Conservation (phyloP, 1,140 invertebrate genomes). For the Megathymus violae region DNA sequence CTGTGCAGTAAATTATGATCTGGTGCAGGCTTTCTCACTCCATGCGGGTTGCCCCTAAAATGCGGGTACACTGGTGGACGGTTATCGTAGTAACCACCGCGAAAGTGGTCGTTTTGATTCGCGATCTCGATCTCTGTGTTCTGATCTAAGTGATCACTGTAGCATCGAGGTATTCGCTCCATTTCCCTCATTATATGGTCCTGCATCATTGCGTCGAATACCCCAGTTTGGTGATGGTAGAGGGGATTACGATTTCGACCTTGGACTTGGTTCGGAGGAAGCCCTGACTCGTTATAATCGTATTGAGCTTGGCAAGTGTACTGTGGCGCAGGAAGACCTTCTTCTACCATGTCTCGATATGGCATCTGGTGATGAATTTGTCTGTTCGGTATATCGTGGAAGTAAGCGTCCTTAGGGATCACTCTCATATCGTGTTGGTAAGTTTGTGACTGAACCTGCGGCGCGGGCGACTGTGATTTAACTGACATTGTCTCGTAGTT, state of each 20-base stretch:
- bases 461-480: slow-evolving; percentile 78
- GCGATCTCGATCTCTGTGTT: slow-evolving; percentile 80
- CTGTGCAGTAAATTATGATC: slow-evolving; percentile 76
- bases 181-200: slow-evolving; percentile 80
- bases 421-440: slow-evolving; percentile 64
- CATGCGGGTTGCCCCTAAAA: slow-evolving; percentile 58
- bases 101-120: slow-evolving; percentile 76
- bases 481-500: slow-evolving; percentile 84
- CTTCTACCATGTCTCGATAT: slow-evolving; percentile 61
- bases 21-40: slow-evolving; percentile 63
- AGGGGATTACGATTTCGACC: slow-evolving; percentile 74
- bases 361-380: slow-evolving; percentile 70
- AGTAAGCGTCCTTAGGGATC: slow-evolving; percentile 86
- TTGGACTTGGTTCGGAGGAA: slow-evolving; percentile 61
- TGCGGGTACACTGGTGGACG: slow-evolving; percentile 65
- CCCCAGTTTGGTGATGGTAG: slow-evolving; percentile 75
- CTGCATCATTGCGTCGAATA: slow-evolving; percentile 82
- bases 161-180: slow-evolving; percentile 78
- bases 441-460: slow-evolving; percentile 52
- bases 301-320: slow-evolving; percentile 56
- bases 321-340: slow-evolving; percentile 55
- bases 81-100: slow-evolving; percentile 69
- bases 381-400: slow-evolving; percentile 84
- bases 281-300: slow-evolving; percentile 63
- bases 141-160: slow-evolving; percentile 76